Evolutionary conservation across 2,113 vertebrate genomes (phyloP).

Genomic region (Tetrax tetrax): DNA sequence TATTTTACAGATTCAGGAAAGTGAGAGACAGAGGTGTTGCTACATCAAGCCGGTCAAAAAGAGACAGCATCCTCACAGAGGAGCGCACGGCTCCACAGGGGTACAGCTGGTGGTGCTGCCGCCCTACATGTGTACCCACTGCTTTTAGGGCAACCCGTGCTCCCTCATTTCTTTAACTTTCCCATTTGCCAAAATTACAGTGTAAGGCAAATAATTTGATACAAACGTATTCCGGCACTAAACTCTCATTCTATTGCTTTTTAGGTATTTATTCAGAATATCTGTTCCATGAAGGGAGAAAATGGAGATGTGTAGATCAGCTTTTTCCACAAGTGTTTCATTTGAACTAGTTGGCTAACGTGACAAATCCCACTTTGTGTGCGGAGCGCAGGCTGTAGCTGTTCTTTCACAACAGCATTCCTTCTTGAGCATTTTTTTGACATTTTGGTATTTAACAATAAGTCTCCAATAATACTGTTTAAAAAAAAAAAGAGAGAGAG

Average conservation of each 20-base stretch:
- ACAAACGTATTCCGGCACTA: background rate
- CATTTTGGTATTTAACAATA: background rate
- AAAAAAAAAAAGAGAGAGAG: background rate
- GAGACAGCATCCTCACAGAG: background rate
- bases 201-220: background rate
- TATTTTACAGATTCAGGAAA: background rate
- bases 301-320: background rate
- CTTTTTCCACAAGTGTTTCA: background rate
- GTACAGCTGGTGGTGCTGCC: background rate
- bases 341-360: background rate
- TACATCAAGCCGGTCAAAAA: accelerated
- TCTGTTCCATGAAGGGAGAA: background rate
- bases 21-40: background rate
- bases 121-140: accelerated
- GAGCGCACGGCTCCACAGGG: accelerated
- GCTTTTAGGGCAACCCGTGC: background rate
- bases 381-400: background rate
- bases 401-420: background rate
- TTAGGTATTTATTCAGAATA: background rate
- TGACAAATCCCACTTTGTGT: background rate
- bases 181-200: background rate
- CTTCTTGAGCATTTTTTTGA: background rate
- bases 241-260: background rate
- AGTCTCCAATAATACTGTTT: background rate
- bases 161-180: background rate